Evolutionary conservation across 2,113 vertebrate species (phyloP).

Genomic region (Percopsis transmontana): DNA sequence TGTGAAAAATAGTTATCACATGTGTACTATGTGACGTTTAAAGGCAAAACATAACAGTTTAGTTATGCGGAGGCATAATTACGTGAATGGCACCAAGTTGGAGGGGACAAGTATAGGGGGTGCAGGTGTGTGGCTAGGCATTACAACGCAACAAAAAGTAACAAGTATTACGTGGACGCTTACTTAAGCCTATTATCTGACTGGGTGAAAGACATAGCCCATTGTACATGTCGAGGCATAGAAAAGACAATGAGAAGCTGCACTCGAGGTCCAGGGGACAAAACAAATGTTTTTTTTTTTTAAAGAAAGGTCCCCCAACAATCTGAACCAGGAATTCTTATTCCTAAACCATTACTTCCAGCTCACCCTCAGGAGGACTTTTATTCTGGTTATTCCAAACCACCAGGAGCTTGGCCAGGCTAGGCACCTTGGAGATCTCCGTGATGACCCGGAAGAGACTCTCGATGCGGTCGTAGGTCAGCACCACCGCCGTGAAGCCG

Average conservation of each 20-base stretch:
- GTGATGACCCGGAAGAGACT: constrained; percentile 98
- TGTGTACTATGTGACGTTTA: background rate
- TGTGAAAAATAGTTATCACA: background rate
- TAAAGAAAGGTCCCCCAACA: background rate
- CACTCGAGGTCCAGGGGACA: too few species aligned
- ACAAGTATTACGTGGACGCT: too few species aligned
- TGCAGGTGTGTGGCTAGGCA: background rate
- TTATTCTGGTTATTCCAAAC: constrained; percentile 99
- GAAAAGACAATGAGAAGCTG: too few species aligned
- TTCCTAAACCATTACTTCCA: background rate
- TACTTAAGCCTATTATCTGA: too few species aligned
- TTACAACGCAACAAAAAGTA: background rate
- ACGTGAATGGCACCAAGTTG: background rate
- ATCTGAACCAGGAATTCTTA: too few species aligned
- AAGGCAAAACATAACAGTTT: background rate
- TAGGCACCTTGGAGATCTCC: constrained; percentile 96
- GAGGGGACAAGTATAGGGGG: background rate
- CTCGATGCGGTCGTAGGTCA: constrained; percentile 96
- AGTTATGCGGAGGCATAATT: background rate
- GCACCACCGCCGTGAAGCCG: constrained; percentile 95
- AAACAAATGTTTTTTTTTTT: too few species aligned
- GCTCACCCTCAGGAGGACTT: constrained; percentile 93
- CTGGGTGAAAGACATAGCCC: too few species aligned
- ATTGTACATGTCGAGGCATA: too few species aligned
- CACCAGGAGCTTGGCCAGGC: constrained; percentile 92